phyloP scores from a whole-genome alignment of 2,797 vertebrate species.

The Sebastolobus alascanus region DNA sequence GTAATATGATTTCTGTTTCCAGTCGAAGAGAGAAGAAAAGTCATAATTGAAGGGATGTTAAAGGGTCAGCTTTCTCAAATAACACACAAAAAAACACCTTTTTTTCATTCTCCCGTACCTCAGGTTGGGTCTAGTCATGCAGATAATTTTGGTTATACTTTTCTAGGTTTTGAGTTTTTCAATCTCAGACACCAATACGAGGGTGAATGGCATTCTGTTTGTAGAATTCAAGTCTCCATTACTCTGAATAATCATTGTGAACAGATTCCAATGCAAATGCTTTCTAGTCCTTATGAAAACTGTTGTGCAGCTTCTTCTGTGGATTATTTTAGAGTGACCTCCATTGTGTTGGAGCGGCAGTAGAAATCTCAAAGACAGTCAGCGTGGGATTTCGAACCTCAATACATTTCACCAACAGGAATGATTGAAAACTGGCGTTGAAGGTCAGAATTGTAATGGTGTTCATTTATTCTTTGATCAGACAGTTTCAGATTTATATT shows the following conservation, averaged over 20 bases:
- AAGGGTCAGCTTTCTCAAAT: conserved; percentile 58
- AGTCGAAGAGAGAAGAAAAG: conserved; percentile 30
- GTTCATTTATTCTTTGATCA: no score
- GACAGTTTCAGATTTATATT: no score
- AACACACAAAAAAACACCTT: conserved; percentile 23
- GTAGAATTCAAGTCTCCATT: conserved; percentile 12
- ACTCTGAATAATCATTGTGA: not conserved
- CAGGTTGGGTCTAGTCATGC: conserved; percentile 41
- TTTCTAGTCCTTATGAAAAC: conserved; percentile 7
- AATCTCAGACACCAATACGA: not conserved
- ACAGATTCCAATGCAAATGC: conserved; percentile 12
- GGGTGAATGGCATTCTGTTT: not conserved
- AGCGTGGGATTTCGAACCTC: not conserved
- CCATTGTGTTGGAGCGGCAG: no score
- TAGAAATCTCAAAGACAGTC: not conserved
- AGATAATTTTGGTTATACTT: conserved; percentile 28
- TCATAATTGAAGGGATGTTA: conserved; percentile 49
- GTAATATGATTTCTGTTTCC: conserved; percentile 54
- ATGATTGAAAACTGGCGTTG: not conserved
- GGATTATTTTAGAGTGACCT: not conserved
- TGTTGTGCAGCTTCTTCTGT: conserved; percentile 1
- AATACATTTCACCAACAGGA: not conserved
- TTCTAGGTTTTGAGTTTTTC: conserved; percentile 11
- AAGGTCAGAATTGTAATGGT: no score
- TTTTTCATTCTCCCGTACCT: not conserved